phyloP scores from a whole-genome alignment of 2,113 vertebrate genomes.

The Leiothrix lutea region DNA sequence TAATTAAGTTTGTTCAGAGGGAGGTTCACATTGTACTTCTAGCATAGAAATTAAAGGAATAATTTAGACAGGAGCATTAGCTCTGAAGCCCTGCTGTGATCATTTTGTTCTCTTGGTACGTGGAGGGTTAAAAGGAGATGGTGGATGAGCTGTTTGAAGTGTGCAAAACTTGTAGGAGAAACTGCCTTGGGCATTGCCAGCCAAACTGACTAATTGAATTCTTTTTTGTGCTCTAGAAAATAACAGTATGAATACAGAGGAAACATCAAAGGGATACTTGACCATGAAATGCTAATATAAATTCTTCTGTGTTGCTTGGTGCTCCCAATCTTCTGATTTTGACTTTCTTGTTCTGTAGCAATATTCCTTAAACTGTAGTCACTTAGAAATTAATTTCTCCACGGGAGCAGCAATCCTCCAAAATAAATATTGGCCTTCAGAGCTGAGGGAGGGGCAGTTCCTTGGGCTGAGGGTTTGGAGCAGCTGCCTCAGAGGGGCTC shows the following conservation, averaged over 20 bases:
- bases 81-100: constrained; percentile 5
- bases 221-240: constrained; percentile 20
- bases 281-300: constrained; percentile 47
- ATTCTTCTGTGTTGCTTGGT: constrained; percentile 1
- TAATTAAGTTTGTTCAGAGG: constrained; percentile 54
- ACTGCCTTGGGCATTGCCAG: constrained; percentile 38
- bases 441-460: neutral
- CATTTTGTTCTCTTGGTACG: neutral
- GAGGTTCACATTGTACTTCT: constrained; percentile 8
- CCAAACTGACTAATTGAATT: constrained; percentile 36
- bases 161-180: constrained; percentile 14
- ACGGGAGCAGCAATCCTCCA: neutral
- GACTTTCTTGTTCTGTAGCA: neutral
- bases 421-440: neutral
- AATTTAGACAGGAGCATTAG: neutral
- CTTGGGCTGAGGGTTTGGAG: neutral
- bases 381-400: neutral
- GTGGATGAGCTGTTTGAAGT: constrained; percentile 21
- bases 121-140: constrained; percentile 54
- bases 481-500: accelerated
- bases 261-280: constrained; percentile 54
- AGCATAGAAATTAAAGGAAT: constrained; percentile 45
- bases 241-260: constrained; percentile 33
- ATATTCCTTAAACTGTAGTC: neutral
- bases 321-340: neutral